phyloP scores from a whole-genome alignment of 2,113 vertebrate genomes.

The Myrmecophaga tridactyla region DNA sequence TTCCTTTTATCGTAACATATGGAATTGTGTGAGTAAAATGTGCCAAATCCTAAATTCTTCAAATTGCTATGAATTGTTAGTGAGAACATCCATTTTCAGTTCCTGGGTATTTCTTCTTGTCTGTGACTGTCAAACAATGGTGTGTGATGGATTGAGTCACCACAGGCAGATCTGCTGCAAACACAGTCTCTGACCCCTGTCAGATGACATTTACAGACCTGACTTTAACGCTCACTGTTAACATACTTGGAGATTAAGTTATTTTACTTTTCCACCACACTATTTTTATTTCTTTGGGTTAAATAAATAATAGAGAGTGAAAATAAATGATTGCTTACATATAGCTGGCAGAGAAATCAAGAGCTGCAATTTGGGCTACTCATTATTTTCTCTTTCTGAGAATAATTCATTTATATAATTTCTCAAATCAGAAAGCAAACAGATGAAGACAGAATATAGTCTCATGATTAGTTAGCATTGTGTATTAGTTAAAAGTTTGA shows the following conservation, averaged over 20 bases:
- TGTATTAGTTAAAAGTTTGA: background rate
- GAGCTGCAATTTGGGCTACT: background rate
- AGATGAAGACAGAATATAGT: background rate
- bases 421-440: slow-evolving; percentile 12
- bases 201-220: background rate
- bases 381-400: background rate
- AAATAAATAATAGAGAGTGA: background rate
- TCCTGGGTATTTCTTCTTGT: slow-evolving; percentile 8
- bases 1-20: slow-evolving; percentile 37
- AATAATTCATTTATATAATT: background rate
- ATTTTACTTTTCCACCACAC: slow-evolving; percentile 11
- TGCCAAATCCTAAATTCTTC: background rate
- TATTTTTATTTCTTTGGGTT: slow-evolving; percentile 6
- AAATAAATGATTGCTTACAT: background rate
- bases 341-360: background rate
- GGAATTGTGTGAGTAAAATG: slow-evolving; percentile 1
- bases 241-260: background rate
- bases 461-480: background rate
- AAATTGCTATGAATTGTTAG: slow-evolving; percentile 36
- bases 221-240: slow-evolving; percentile 2
- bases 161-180: background rate
- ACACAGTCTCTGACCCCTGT: background rate
- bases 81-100: slow-evolving; percentile 18
- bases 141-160: slow-evolving; percentile 55
- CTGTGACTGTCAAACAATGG: slow-evolving; percentile 44